Evolutionary conservation across 1,140 invertebrate species (phyloP).

Genomic region (Tachypleus tridentatus): DNA sequence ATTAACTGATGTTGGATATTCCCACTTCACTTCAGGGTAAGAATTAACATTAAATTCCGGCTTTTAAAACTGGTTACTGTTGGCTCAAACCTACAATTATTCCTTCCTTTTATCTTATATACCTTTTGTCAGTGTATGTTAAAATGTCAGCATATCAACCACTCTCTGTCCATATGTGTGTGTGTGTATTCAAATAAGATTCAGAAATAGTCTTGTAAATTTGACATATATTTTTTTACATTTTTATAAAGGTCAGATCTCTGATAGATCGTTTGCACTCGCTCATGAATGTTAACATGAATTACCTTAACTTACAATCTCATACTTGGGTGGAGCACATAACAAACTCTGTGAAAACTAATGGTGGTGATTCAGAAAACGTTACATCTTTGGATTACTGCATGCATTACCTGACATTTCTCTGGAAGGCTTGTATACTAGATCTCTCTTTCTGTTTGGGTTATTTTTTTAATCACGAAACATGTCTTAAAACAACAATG

Average conservation of each 20-base stretch:
- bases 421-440: slow-evolving; percentile 33
- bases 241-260: slow-evolving; percentile 50
- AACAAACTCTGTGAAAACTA: slow-evolving; percentile 48
- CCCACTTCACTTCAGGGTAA: too few relatives aligned
- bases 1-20: too few relatives aligned
- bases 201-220: too few relatives aligned
- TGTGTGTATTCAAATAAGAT: too few relatives aligned
- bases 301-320: slow-evolving; percentile 42
- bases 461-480: background rate
- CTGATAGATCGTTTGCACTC: slow-evolving; percentile 44
- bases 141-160: too few relatives aligned
- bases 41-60: too few relatives aligned
- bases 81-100: too few relatives aligned
- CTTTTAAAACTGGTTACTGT: too few relatives aligned
- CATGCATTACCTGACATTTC: slow-evolving; percentile 36
- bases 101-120: too few relatives aligned
- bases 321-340: slow-evolving; percentile 47
- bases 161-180: too few relatives aligned
- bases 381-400: slow-evolving; percentile 43
- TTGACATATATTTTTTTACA: background rate
- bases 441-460: too few relatives aligned
- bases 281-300: slow-evolving; percentile 46
- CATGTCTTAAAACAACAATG: background rate
- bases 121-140: too few relatives aligned
- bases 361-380: slow-evolving; percentile 48